Base-by-base conservation (phyloP, 2,113 vertebrate species). In the Anarhynchus alexandrinus region DNA sequence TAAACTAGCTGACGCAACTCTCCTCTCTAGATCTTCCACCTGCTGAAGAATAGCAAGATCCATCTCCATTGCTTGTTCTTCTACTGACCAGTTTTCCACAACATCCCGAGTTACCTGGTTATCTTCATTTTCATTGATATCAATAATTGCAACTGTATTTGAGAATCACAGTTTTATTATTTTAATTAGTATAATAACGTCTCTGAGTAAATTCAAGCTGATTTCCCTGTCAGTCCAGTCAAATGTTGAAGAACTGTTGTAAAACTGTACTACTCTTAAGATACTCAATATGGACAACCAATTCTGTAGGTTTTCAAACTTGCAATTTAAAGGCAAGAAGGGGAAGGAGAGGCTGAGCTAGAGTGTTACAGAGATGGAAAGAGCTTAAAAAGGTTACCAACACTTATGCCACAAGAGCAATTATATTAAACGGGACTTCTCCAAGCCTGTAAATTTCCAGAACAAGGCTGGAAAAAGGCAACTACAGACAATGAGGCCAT, bases 21-120 rank as follows among this genome's bases (percentile, higher is more conserved):
- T 99, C 96, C 98, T 99, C 95, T 99, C 99, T 96, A 99, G 98
- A 88, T 99, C 98, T 98, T 99, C 99, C 78, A 99, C 99, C 95
- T 99, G 99, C 93, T 98, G 99, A 94, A 99, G 99, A 94, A 99
- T 96, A 87, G 95, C 96, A 93, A 99, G 98, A 95, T 99, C 99
- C 97, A 98, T 97, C 96, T 99, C 99, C 98, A 99, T 99, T 62
- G 99, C 99, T 97, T 99, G 99, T 74, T 99, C 98, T 98, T 99
- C 99, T 89, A 99, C 97, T 92, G 99, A 99, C 99, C 99, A 99
- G 95, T 98, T 98, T 91, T 99, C 98, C 94, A 99, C 97, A 30
- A 98, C 97, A 93, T 99, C 98, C 92, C 97, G 98, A 89, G 98
- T 98, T 94, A 99, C 96, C 89, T 98, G 98, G 94, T 98, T 98